Conservation (phyloP, 2,888 invertebrate genomes). For the Exocentrus adspersus region DNA sequence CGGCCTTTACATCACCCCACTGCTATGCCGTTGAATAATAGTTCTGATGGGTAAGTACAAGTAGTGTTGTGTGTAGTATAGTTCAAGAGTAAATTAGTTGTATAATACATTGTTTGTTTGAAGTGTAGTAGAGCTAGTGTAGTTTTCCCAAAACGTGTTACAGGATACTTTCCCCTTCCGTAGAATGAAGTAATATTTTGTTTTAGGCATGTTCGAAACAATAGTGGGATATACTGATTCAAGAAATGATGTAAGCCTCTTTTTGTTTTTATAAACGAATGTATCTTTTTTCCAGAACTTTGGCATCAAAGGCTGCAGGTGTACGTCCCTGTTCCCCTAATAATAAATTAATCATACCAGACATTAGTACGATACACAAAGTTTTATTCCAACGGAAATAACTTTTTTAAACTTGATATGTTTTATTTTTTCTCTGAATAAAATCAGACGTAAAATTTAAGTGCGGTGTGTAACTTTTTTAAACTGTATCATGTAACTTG, state of each 20-base stretch:
- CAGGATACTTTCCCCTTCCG: background rate
- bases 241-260: slow-evolving; percentile 38
- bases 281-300: slow-evolving; percentile 42
- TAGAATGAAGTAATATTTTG: slow-evolving; percentile 40
- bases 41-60: slow-evolving; percentile 54
- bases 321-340: slow-evolving; percentile 42
- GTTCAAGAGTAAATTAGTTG: background rate
- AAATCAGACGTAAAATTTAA: slow-evolving; percentile 2
- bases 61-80: too few relatives aligned
- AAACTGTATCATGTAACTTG: slow-evolving; percentile 17
- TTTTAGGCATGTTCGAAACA: slow-evolving; percentile 42
- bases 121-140: too few relatives aligned
- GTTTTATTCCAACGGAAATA: slow-evolving; percentile 68
- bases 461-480: slow-evolving; percentile 18
- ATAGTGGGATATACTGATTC: slow-evolving; percentile 38
- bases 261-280: slow-evolving; percentile 34
- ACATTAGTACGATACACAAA: slow-evolving; percentile 77
- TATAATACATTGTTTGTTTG: background rate
- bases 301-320: slow-evolving; percentile 34
- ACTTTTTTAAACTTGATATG: slow-evolving; percentile 7
- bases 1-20: slow-evolving; percentile 72
- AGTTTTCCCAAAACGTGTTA: background rate
- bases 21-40: slow-evolving; percentile 61
- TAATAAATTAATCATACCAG: slow-evolving; percentile 69
- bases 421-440: slow-evolving; percentile 4